Conservation (phyloP, 2,113 vertebrate genomes). For the Tricholaema leucomelas region DNA sequence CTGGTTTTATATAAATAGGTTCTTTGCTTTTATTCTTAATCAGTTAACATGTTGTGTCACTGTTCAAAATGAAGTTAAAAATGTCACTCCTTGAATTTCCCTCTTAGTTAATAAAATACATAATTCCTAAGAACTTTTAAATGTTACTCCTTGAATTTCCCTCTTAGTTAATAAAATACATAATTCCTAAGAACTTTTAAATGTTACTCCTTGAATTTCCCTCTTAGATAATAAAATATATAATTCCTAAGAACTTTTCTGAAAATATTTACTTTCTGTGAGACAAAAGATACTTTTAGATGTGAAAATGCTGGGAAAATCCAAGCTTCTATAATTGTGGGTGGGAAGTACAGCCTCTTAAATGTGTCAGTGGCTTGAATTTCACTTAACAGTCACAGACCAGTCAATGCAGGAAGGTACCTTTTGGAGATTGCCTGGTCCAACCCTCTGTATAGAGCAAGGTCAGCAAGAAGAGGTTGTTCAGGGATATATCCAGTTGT, state of each 20-base stretch:
- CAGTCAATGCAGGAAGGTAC: not conserved
- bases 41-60: not conserved
- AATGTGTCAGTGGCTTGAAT: not conserved
- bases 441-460: not conserved
- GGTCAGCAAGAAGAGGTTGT: not conserved
- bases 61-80: not conserved
- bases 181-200: not conserved
- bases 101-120: not conserved
- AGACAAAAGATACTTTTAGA: not conserved
- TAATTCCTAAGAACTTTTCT: not conserved
- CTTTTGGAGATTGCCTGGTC: not conserved
- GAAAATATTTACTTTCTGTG: not conserved
- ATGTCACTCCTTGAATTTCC: not conserved
- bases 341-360: not conserved
- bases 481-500: not conserved
- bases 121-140: not conserved
- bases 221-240: not conserved
- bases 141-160: not conserved
- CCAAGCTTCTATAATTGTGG: accelerated
- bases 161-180: not conserved
- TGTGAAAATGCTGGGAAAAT: not conserved
- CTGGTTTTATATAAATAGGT: not conserved
- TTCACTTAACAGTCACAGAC: not conserved
- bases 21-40: not conserved
- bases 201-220: not conserved